Base-by-base conservation (phyloP, 2,888 invertebrate genomes). In the Polia nebulosa region DNA sequence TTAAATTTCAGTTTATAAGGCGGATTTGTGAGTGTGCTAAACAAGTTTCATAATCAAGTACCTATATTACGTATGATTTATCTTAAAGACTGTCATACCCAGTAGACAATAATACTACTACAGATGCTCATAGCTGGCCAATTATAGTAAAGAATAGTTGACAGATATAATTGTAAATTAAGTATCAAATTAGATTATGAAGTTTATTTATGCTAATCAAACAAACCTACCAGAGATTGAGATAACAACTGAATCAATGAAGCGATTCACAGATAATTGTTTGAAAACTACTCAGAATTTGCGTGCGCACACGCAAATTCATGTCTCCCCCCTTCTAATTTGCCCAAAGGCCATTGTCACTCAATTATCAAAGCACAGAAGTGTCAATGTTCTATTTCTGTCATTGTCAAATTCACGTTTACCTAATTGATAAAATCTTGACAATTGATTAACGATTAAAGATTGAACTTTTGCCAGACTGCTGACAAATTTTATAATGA, bases 381-480 rank as follows among this genome's bases (percentile, higher is more conserved):
- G 72, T 80, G 82, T 78, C 80, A 80, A 65, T 70, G 82, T 74
- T 70, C 76, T 57, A 67, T 68, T 78, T 76, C 72, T 80, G 72
- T 76, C 73, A 84, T 81, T 85, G 82, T 85, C 80, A 78, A 78
- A 78, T 72, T 55, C 58, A 79, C 76, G 77, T 85, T 83, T 85
- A 83, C 83, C 59, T 69, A 72, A 71, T 82, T 84, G 84, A 84
- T 84, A 82, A 78, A 70, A 84, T 84, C 84, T 84, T 85, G 84
- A 84, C 84, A 84, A 84, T 85, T 85, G 84, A 84, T 84, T 78
- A 78, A 85, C 77, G 78, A 62, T 56, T 73, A 72, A 72, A 71
- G 63, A 71, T 72, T 76, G 69, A 20, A 80, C 76, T 75, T 84
- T 83, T 81, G 84, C 82, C 78, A 79, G 82, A 70, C 59, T 68